phyloP scores from a whole-genome alignment of 2,888 invertebrate species.

The Tillus elongatus region DNA sequence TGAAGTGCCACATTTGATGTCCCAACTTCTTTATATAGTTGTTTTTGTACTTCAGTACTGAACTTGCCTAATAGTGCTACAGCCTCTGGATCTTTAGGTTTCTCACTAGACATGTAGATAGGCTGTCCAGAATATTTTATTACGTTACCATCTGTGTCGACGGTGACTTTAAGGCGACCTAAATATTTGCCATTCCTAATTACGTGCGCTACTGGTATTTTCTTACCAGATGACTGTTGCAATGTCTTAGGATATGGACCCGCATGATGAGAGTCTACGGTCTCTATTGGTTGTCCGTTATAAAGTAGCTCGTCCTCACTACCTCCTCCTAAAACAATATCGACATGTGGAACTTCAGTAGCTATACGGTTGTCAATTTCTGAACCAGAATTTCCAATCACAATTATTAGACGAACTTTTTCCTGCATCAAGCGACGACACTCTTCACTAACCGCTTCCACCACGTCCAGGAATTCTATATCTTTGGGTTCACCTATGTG shows the following conservation, averaged over 20 bases:
- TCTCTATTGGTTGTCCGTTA: constrained; percentile 54
- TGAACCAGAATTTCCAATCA: constrained; percentile 83
- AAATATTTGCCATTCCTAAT: constrained; percentile 87
- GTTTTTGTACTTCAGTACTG: constrained; percentile 46
- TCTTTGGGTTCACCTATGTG: constrained; percentile 44
- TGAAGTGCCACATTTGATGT: constrained; percentile 61
- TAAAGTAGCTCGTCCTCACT: constrained; percentile 83
- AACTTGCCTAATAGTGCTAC: constrained; percentile 53
- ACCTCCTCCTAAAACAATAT: constrained; percentile 85
- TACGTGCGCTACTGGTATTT: constrained; percentile 78
- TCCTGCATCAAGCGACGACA: constrained; percentile 50
- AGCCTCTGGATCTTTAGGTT: constrained; percentile 59
- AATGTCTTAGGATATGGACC: constrained; percentile 73
- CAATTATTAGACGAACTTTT: constrained; percentile 76
- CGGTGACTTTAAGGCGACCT: constrained; percentile 61
- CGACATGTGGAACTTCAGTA: constrained; percentile 63
- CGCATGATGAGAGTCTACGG: too few species aligned
- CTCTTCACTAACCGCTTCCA: constrained; percentile 57
- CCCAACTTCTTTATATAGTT: constrained; percentile 54
- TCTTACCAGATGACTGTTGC: constrained; percentile 58
- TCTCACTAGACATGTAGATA: constrained; percentile 55
- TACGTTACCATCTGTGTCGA: constrained; percentile 65
- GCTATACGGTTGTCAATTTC: constrained; percentile 69
- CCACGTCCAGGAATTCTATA: constrained; percentile 53
- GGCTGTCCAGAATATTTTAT: constrained; percentile 62